phyloP scores from a whole-genome alignment of 2,113 vertebrate genomes.

The Macquaria australasica region DNA sequence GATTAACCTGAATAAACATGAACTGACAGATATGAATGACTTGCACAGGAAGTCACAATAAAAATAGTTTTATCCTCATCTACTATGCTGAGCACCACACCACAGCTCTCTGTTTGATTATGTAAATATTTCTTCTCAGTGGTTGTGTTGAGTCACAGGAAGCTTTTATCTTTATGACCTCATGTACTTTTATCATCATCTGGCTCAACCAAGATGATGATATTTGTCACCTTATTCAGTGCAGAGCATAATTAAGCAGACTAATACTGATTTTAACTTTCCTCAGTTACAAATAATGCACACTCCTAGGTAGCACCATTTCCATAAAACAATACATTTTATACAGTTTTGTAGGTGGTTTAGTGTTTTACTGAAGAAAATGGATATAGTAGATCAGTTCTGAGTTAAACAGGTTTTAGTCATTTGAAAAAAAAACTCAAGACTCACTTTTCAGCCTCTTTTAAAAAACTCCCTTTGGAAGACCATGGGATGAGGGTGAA shows the following conservation, averaged over 20 bases:
- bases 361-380: neutral
- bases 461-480: neutral
- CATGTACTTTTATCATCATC: slow-evolving; percentile 40
- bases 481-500: too few relatives aligned
- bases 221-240: slow-evolving; percentile 6
- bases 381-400: neutral
- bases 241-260: neutral
- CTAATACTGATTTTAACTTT: neutral
- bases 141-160: slow-evolving; percentile 50
- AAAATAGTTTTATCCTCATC: slow-evolving; percentile 4
- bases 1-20: slow-evolving; percentile 42
- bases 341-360: neutral
- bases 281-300: neutral
- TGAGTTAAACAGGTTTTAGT: neutral
- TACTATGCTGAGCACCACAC: neutral
- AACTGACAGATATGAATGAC: slow-evolving; percentile 24
- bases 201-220: slow-evolving; percentile 1
- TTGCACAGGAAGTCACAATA: slow-evolving; percentile 22
- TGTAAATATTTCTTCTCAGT: slow-evolving; percentile 33
- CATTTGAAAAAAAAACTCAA: neutral
- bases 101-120: slow-evolving; percentile 19
- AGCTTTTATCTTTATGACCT: slow-evolving; percentile 51
- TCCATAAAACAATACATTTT: neutral
- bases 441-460: too few relatives aligned
- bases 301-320: neutral